Conservation (phyloP, 2,797 vertebrate species). For the Urophycis tenuis region DNA sequence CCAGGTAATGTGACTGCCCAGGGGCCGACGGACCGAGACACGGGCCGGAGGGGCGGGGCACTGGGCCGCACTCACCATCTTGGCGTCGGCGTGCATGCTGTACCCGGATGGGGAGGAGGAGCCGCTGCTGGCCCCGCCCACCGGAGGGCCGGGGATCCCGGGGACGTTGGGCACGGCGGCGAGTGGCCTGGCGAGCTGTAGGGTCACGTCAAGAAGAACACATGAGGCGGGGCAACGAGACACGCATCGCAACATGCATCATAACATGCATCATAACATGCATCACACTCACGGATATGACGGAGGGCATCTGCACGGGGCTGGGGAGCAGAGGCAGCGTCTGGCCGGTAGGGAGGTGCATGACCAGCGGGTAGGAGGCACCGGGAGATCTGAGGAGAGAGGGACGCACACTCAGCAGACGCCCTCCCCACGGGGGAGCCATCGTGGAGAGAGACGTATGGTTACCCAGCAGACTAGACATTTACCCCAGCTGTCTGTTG, state of each 20-base stretch:
- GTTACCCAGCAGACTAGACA: background rate
- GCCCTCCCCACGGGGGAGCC: too few species aligned
- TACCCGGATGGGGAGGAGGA: constrained; percentile 83
- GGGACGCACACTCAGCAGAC: too few species aligned
- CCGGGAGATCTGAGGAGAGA: constrained; percentile 78
- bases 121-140: constrained; percentile 73
- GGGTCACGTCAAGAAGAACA: background rate
- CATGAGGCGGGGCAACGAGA: background rate
- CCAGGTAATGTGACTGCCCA: background rate
- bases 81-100: constrained; percentile 78
- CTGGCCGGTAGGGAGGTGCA: constrained; percentile 94
- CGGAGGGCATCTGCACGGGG: constrained; percentile 89
- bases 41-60: too few species aligned
- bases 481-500: constrained; percentile 90
- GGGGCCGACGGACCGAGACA: background rate
- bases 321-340: constrained; percentile 87
- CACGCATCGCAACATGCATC: too few species aligned
- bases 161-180: constrained; percentile 90
- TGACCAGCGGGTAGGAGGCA: constrained; percentile 82
- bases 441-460: too few species aligned
- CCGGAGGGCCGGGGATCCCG: constrained; percentile 89
- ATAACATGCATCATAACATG: too few species aligned
- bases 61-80: constrained; percentile 75
- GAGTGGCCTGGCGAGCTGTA: constrained; percentile 82
- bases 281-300: constrained; percentile 95